A percentile compares a stretch with the other conserved stretches of the same genome.
Conservation (phyloP, 2,888 invertebrate species). For the Oligia fasciuncula region DNA sequence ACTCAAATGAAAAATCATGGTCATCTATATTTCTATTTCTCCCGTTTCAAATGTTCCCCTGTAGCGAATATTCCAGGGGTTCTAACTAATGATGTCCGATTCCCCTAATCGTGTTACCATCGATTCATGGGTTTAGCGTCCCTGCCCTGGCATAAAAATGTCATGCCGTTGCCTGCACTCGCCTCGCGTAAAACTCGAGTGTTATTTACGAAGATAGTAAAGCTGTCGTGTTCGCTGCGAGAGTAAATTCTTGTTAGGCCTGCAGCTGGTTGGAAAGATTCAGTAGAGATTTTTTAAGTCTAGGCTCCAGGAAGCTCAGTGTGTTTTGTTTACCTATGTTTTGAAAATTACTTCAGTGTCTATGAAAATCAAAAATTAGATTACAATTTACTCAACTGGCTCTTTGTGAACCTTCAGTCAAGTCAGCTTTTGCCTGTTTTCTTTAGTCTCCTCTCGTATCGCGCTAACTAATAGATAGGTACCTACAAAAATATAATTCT, state of each 20-base stretch:
- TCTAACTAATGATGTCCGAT: conserved; percentile 65
- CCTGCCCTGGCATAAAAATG: conserved; percentile 59
- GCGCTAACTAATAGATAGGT: background rate
- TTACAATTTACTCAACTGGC: background rate
- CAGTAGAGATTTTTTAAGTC: background rate
- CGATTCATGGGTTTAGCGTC: conserved; percentile 63
- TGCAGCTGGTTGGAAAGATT: conserved; percentile 2
- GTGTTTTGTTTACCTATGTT: background rate
- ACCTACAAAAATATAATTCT: background rate
- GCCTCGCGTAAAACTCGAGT: conserved; percentile 28
- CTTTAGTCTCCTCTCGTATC: background rate
- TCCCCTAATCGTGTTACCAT: conserved; percentile 72
- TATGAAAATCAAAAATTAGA: background rate
- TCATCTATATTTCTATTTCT: conserved; percentile 28
- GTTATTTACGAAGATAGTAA: conserved; percentile 61
- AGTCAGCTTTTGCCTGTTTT: background rate
- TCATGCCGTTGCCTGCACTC: conserved; percentile 35
- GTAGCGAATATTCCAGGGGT: conserved; percentile 21
- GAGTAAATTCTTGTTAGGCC: conserved; percentile 54
- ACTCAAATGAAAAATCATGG: conserved; percentile 20
- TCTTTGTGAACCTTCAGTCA: background rate
- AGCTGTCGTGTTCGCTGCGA: conserved; percentile 49
- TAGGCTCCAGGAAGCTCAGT: background rate
- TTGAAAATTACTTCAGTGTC: background rate
- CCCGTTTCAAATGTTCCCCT: conserved; percentile 36